phyloP scores from a whole-genome alignment of 2,113 vertebrate species.

The Anolis sagrei region DNA sequence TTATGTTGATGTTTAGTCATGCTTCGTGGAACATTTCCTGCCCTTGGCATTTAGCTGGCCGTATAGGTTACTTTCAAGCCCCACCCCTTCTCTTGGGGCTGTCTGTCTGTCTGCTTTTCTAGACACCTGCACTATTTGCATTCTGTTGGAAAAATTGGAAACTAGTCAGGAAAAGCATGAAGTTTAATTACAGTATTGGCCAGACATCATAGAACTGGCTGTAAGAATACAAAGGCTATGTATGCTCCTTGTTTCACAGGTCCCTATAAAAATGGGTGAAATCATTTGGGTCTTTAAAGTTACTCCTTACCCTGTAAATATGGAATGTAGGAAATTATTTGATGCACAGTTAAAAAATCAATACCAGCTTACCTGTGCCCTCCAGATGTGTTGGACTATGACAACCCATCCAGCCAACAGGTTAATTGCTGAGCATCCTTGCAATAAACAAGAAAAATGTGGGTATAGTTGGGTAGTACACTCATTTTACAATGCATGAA shows the following conservation, averaged over 20 bases:
- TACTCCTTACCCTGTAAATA: not conserved
- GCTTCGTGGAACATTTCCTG: not conserved
- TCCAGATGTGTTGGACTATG: not conserved
- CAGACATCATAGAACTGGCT: conserved; percentile 3
- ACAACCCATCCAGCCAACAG: too few species aligned
- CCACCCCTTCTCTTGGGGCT: not conserved
- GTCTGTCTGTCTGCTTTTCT: not conserved
- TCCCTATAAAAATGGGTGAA: not conserved
- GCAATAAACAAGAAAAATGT: not conserved
- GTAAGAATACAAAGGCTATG: not conserved
- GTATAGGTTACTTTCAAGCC: not conserved
- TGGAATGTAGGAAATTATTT: not conserved
- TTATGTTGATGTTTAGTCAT: not conserved
- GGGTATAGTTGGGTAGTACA: not conserved
- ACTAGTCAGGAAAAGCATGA: not conserved
- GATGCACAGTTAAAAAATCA: not conserved
- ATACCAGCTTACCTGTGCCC: not conserved
- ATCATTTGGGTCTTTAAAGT: not conserved
- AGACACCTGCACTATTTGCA: not conserved
- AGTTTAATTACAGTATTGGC: conserved; percentile 15
- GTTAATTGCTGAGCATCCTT: too few species aligned
- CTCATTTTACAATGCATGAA: not conserved
- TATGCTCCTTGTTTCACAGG: not conserved
- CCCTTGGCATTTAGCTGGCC: not conserved
- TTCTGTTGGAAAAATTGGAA: not conserved